Base-by-base conservation (phyloP, 2,888 invertebrate genomes). In the Harmothoe impar region DNA sequence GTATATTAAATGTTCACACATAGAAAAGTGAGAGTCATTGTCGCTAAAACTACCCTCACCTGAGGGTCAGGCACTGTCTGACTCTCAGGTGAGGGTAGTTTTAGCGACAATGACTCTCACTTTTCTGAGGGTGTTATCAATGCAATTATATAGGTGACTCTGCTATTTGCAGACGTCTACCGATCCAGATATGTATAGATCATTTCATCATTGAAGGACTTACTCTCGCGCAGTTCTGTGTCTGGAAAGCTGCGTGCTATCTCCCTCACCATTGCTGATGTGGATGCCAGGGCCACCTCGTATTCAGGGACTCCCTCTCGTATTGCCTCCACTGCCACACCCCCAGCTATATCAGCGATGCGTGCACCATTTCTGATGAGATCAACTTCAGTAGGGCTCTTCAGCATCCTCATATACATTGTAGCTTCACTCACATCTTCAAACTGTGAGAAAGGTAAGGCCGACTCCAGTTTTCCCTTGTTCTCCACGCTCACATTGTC, bases 401-500 rank as follows among this genome's bases (percentile, higher is more conserved):
- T 92, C 0, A 90, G 17, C 88, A 91, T 52, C 0, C 91, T 29
- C 89, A 91, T 84, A 15, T 31, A 33, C 92, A 91, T 91, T n/a
- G 90, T 89, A 12, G 91, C 77, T 12, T 84, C 78, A 17, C 91
- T 91, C 15, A 92, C 84, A 56, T 92, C 92, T 0, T 84, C 90
- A 15, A 85, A 33, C n/a, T 23, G 25, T n/a, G 17, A 35, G 52
- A 85, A 33, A 1, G 89, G 81, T 0, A 91, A 54, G 0, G 90
- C 78, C 1, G 62, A 20, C 3, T 89, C 78, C 43, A 91, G 90
- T 72, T 91, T 91, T 29, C 12, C 56, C 23, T 35, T 43, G 23
- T 85, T 90, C 17, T 91, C 92, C 56, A 91, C 33, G 23, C 52
- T 90, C n/a, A 91, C 91, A 78, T 91, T 91, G 84, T 92, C 92